Base-by-base conservation (phyloP, 2,113 vertebrate genomes). In the Canis aureus region DNA sequence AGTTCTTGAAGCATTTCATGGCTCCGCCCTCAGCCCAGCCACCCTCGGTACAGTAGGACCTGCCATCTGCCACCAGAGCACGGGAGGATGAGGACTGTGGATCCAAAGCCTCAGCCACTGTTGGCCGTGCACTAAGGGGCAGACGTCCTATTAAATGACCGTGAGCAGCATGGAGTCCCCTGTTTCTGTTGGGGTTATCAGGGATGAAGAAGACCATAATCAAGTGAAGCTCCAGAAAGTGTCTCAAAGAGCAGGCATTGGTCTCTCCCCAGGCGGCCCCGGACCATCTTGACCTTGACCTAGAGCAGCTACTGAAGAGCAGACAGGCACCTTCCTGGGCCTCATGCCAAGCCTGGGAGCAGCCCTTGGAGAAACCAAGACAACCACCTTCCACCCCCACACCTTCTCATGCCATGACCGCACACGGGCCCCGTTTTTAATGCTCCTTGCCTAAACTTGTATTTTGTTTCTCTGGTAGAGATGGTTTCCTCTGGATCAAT, bases 401-500 rank as follows among this genome's bases (percentile, higher is more conserved):
- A 11, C 53, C 92, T 69, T 19, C 95, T 3, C 38, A 43, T 11
- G 0, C 19, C 74, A 19, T 94, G 90, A 15, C 89, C 80, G 89
- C 43, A 43, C 27, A 12, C 43, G 0, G 66, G 62, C 43, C 82
- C 80, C 0, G 0, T 71, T 32, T 97, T 66, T 88, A 94, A 94
- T 83, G 81, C 98, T 92, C 35, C 93, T 92, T 96, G 84, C 96
- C 97, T 96, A 66, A 27, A 95, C 78, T 29, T 23, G 29, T 53
- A 9, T 90, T 92, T 83, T 96, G 96, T 97, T 98, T 97, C 97
- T 97, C 95, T 97, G 81, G 94, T 86, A 78, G 88, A 95, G 88
- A 86, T 94, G 92, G 94, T 88, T 97, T 81, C 96, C 97, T 97
- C 94, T 66, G 96, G 93, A 96, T 96, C 76, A 51, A 84, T 95